Evolutionary conservation across 2,888 invertebrate genomes (phyloP), one percentile per base, ranked within the genome.

Genomic region (Phragmatobia fuliginosa): DNA sequence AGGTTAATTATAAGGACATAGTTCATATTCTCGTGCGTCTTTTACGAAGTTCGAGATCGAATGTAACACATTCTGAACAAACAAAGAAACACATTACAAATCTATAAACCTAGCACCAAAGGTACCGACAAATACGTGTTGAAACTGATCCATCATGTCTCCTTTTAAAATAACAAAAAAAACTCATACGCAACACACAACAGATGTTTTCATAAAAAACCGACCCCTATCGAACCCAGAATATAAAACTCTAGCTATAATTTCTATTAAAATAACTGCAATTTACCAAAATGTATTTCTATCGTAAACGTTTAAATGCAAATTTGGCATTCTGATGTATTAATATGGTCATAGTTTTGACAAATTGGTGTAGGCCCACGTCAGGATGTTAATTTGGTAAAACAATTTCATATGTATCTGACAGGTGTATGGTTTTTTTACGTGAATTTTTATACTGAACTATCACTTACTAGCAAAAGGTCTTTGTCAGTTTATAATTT

Each of bases 71-170:
- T 91, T 91, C 90, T 89, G 91, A 92, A 92, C 94, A 94, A 94
- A 94, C 94, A 94, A 94, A 92, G 93, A 94, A 94, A 93, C 92
- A 93, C 94, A 94, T 94, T 94, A 94, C 94, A 90, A 92, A 92
- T 91, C 93, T 91, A 92, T 94, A 94, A 94, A 94, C 89, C 90
- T 85, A 87, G 87, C 92, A 92, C 94, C 94, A 94, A 94, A 94
- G 93, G 90, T 84, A 88, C 94, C 94, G 94, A 91, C 93, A 90
- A 89, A 88, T 93, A 92, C 88, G 93, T 92, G 94, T 95, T 94
- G 94, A 94, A 94, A 94, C 95, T 94, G 94, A 95, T 95, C 94
- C 94, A 94, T 95, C 95, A 94, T 94, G 94, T 94, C 94, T 93
- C 92, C 90, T 94, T 94, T 93, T 93, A 91, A 93, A 94, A 94